A percentile compares a stretch with the other conserved stretches of the same genome.
These are phyloP conservation scores for Drosophila maculinotata DNA, from an alignment of 2,888 invertebrate species.

Conservation along the genomic window DNA sequence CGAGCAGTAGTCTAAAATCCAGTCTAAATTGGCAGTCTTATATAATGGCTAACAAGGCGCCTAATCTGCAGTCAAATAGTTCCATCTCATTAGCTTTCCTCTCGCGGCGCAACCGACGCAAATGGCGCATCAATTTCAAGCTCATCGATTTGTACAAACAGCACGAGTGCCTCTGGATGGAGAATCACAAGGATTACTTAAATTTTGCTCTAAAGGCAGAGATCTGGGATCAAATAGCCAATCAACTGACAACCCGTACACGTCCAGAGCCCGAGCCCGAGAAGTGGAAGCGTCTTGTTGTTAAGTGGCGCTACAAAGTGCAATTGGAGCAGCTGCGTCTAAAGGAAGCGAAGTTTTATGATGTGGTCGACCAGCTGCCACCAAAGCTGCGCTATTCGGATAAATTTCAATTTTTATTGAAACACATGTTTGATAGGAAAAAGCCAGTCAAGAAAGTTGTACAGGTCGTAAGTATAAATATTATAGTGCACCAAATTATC, in stretches of 20 bases:
- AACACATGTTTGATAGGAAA: constrained; percentile 49
- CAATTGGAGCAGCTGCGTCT: constrained; percentile 39
- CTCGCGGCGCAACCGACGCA: not conserved
- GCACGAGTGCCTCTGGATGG: constrained; percentile 64
- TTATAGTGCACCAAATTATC: too few species aligned
- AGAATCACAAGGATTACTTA: constrained; percentile 52
- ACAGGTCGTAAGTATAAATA: constrained; percentile 21
- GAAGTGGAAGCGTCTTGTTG: constrained; percentile 44
- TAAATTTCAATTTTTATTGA: constrained; percentile 44
- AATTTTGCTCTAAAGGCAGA: constrained; percentile 46
- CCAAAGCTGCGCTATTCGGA: constrained; percentile 41
- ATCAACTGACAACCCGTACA: constrained; percentile 29
- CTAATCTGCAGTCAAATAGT: not conserved
- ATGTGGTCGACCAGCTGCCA: constrained; percentile 5
- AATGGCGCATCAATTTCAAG: constrained; percentile 25
- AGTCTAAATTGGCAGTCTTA: not conserved
- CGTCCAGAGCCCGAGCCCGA: constrained; percentile 14
- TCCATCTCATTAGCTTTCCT: not conserved
- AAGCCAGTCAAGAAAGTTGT: not conserved
- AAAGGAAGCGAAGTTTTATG: constrained; percentile 28
- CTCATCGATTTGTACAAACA: constrained; percentile 55
- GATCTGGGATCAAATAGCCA: constrained; percentile 57
- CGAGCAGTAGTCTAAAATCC: constrained; percentile 9
- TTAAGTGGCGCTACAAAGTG: constrained; percentile 56
- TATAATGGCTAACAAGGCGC: constrained; percentile 12